Evolutionary conservation across 2,888 invertebrate genomes (phyloP).

Genomic region (Nysson spinosus): DNA sequence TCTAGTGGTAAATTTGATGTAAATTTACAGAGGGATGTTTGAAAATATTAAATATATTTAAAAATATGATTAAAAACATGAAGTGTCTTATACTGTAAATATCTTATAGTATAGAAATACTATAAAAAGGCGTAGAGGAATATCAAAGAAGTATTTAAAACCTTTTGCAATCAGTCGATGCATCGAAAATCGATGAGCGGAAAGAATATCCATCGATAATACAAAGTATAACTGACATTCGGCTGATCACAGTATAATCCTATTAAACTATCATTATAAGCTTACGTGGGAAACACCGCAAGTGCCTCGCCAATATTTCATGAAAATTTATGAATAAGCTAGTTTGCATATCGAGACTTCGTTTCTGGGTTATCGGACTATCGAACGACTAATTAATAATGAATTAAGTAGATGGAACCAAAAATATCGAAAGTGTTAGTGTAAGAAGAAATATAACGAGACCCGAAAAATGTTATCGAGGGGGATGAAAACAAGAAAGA

Average conservation of each 20-base stretch:
- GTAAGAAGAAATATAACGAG: constrained; percentile 6
- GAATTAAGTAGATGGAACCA: constrained; percentile 2
- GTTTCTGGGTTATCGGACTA: neutral
- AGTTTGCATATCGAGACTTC: constrained; percentile 23
- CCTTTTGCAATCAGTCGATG: neutral
- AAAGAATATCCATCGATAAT: constrained; percentile 59
- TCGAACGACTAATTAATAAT: neutral
- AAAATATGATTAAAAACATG: no score
- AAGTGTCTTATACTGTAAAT: no score
- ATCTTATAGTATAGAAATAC: no score
- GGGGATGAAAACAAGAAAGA: constrained; percentile 21
- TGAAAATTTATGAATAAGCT: constrained; percentile 66
- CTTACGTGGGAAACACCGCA: constrained; percentile 69
- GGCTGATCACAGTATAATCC: constrained; percentile 72
- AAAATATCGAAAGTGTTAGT: neutral
- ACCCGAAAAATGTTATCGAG: constrained; percentile 27
- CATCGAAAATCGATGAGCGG: constrained; percentile 55
- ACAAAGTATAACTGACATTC: constrained; percentile 71
- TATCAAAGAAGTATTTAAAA: no score
- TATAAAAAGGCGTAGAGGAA: no score
- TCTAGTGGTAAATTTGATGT: no score
- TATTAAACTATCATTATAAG: constrained; percentile 72
- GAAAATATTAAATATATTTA: no score
- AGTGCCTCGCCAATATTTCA: constrained; percentile 69
- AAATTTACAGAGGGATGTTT: no score